phyloP scores from a whole-genome alignment of 2,888 invertebrate species.

The Automeris io region DNA sequence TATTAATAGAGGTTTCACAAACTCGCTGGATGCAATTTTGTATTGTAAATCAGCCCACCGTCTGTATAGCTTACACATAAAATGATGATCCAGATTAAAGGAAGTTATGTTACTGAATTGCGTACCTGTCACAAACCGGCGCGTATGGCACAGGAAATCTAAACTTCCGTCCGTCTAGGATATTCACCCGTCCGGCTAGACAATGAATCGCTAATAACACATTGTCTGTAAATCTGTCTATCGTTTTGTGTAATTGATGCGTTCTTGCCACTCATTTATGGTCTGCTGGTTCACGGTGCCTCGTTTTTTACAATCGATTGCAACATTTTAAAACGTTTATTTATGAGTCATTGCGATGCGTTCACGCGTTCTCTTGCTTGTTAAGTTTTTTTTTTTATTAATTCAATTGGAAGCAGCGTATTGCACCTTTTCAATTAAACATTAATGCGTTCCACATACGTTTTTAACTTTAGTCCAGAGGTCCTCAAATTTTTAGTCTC shows the following conservation, averaged over 20 bases:
- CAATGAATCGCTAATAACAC: conserved; percentile 56
- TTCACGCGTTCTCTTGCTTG: not conserved
- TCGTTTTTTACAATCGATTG: conserved; percentile 23
- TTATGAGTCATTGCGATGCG: too few species aligned
- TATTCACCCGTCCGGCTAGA: conserved; percentile 63
- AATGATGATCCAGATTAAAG: too few species aligned
- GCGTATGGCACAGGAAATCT: conserved; percentile 64
- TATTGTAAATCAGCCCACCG: too few species aligned
- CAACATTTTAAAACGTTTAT: conserved; percentile 2
- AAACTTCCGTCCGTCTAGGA: conserved; percentile 69
- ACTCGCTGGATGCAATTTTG: too few species aligned
- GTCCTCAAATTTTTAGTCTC: too few species aligned
- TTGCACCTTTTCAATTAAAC: too few species aligned
- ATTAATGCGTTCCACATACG: too few species aligned
- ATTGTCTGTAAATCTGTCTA: conserved; percentile 46
- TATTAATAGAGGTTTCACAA: too few species aligned
- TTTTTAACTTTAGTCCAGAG: too few species aligned
- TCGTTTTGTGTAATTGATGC: conserved; percentile 49
- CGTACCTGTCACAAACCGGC: conserved; percentile 20
- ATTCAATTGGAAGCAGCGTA: not conserved
- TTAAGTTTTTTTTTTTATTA: not conserved
- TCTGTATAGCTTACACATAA: too few species aligned
- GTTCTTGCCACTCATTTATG: conserved; percentile 47
- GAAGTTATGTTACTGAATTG: conserved; percentile 2
- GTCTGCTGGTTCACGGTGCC: conserved; percentile 42